Evolutionary conservation across 53 echinoderm and acorn worm genomes (phyloP), one percentile per base, ranked within the genome.

Genomic region (Temnopleurus reevesii): DNA sequence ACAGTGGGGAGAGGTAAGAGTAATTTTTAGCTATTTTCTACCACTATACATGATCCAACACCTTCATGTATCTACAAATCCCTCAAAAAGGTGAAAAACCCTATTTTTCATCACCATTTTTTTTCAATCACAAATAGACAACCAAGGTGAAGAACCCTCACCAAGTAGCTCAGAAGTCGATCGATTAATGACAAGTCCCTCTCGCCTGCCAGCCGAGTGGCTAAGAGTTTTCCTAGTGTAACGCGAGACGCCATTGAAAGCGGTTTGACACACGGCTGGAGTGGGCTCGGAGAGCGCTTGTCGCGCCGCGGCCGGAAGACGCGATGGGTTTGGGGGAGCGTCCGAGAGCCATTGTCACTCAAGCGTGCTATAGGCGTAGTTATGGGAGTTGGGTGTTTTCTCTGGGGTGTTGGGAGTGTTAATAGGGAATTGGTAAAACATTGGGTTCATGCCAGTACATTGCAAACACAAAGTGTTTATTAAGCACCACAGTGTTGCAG

Each of bases 161-260:
- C n/a, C 8, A 43, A 71, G 71, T 36, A 71, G 71, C 71, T 71
- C n/a, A 71, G 71, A 71, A 85, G 60, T 26, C 85, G 85, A 85
- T 85, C 85, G 85, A 85, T 85, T 85, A 85, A 85, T 85, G 85
- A 85, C 60, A 60, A 46, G 30, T 53, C 46, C 41, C 61, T 27
- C 27, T 27, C 85, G 85, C 46, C 5, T 59, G 83, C 51, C 60
- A 19, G 7, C 45, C 30, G 60, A 85, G 85, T 85, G 85, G 85
- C 46, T 60, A 21, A 60, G 59, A 59, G 85, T 85, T 85, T 38
- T 60, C 61, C 44, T 18, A 25, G 44, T 85, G 85, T 85, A 85
- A 85, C 26, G 85, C n/a, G 85, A 85, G 59, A 38, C 29, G 60
- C 46, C 34, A 57, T 60, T 85, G 85, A 85, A 85, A 85, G 85